phyloP scores from a whole-genome alignment of 1,140 invertebrate genomes.

The Trinorchestia longiramus region DNA sequence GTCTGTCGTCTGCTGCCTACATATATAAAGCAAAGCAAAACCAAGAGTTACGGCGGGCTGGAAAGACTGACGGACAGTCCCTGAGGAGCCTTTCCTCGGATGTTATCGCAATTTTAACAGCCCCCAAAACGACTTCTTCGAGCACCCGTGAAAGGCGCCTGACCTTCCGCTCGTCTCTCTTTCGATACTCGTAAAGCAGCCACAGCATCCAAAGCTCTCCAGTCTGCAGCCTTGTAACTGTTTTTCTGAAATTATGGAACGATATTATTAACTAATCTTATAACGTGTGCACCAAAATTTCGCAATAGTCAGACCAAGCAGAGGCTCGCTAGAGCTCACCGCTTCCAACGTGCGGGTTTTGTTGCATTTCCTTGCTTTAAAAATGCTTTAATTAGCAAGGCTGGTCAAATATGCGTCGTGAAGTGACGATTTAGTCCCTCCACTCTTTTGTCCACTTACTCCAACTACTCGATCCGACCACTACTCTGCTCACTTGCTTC shows the following conservation, averaged over 20 bases:
- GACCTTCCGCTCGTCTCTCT: neutral
- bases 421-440: too few relatives aligned
- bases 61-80: conserved; percentile 1
- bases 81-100: neutral
- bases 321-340: too few relatives aligned
- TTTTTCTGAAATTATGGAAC: neutral
- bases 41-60: conserved; percentile 6
- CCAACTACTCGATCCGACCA: too few relatives aligned
- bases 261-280: neutral
- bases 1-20: neutral
- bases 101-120: conserved; percentile 44
- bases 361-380: too few relatives aligned
- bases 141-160: conserved; percentile 3
- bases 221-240: neutral
- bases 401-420: too few relatives aligned
- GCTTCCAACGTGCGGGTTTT: too few relatives aligned
- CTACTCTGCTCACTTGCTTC: neutral
- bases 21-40: neutral
- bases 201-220: neutral
- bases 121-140: conserved; percentile 23
- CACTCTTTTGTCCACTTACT: too few relatives aligned
- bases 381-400: too few relatives aligned
- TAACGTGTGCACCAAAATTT: too few relatives aligned
- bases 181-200: conserved; percentile 23
- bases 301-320: too few relatives aligned